Conservation (phyloP, 2,797 vertebrate species). For the Neoniphon sammara region DNA sequence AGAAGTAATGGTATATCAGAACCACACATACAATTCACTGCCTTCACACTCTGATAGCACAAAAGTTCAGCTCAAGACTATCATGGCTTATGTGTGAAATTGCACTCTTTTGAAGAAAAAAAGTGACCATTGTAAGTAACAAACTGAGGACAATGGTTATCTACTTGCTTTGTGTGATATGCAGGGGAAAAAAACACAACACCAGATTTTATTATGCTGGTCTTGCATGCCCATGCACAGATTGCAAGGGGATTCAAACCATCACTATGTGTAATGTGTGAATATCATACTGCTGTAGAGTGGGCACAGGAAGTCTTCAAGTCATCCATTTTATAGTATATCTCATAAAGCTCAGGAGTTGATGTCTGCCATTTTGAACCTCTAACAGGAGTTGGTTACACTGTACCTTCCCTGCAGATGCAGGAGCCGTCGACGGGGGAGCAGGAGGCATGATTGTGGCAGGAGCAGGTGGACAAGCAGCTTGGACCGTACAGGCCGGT, state of each 20-base stretch:
- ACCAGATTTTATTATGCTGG: background rate
- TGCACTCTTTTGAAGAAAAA: slow-evolving; percentile 21
- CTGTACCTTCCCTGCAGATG: slow-evolving; percentile 93
- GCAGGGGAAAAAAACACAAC: slow-evolving; percentile 10
- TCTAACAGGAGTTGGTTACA: slow-evolving; percentile 7
- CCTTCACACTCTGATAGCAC: slow-evolving; percentile 29
- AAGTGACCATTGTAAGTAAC: slow-evolving; percentile 3
- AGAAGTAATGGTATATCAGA: background rate
- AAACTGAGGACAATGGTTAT: background rate
- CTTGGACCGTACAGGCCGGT: slow-evolving; percentile 90
- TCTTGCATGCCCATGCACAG: slow-evolving; percentile 15
- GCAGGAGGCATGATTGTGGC: slow-evolving; percentile 89
- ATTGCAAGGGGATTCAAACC: slow-evolving; percentile 28
- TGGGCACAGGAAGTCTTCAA: background rate
- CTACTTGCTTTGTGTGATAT: slow-evolving; percentile 1
- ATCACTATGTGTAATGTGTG: slow-evolving; percentile 16
- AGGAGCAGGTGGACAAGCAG: slow-evolving; percentile 91
- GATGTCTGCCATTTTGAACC: background rate
- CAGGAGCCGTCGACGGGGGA: slow-evolving; percentile 93
- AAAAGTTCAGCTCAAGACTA: slow-evolving; percentile 29
- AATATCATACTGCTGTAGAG: slow-evolving; percentile 20
- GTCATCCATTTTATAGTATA: background rate
- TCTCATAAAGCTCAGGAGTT: slow-evolving; percentile 10
- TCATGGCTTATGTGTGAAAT: slow-evolving; percentile 40
- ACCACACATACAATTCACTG: background rate